Evolutionary conservation across 2,797 vertebrate species (phyloP).

Genomic region (Naso thynnoides): DNA sequence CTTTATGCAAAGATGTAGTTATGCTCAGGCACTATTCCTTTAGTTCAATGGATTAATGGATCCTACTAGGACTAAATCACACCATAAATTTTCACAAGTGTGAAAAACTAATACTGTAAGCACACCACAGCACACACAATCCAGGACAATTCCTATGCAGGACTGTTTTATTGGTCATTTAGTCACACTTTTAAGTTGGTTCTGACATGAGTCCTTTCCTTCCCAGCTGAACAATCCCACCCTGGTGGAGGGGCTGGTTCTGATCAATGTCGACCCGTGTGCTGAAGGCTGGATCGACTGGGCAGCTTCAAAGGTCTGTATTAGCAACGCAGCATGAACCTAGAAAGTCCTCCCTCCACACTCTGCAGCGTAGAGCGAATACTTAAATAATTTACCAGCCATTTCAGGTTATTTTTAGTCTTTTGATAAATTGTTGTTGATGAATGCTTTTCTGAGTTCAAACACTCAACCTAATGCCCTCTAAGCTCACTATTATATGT

Average conservation of each 20-base stretch:
- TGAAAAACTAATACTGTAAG: neutral
- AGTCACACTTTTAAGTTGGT: neutral
- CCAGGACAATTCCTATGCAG: neutral
- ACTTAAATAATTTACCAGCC: conserved; percentile 34
- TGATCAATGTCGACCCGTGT: conserved; percentile 95
- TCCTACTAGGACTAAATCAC: neutral
- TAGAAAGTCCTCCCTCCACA: neutral
- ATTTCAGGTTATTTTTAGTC: conserved; percentile 13
- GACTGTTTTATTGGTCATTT: neutral
- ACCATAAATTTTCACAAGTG: neutral
- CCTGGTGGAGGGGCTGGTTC: conserved; percentile 94
- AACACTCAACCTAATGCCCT: neutral
- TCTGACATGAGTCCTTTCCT: conserved; percentile 31
- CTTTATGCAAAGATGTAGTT: neutral
- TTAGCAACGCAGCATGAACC: neutral
- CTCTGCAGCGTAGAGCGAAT: neutral
- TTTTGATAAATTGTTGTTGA: conserved; percentile 10
- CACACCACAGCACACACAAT: neutral
- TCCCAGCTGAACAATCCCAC: conserved; percentile 91
- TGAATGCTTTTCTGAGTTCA: conserved; percentile 7
- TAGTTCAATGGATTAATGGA: neutral
- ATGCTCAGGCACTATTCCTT: neutral
- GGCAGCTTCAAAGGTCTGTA: conserved; percentile 94
- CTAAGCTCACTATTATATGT: neutral
- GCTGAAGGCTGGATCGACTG: conserved; percentile 99